These are phyloP conservation scores for Macaca fascicularis DNA, from an alignment of 2,113 vertebrate genomes.

Conservation along the genomic window T2T-MFA8v1.1 NC_088380.1:61758501-61759000, in stretches of 20 bases:
- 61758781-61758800: neutral
- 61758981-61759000: conserved; percentile 33
- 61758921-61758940: conserved; percentile 46
- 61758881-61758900: conserved; percentile 40
- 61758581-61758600: neutral
- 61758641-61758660: neutral
- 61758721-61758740: neutral
- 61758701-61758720: neutral
- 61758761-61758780: neutral
- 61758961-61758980: conserved; percentile 52
- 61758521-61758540: neutral
- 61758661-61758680: neutral
- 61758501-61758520: neutral
- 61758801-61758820: conserved; percentile 12
- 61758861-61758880: conserved; percentile 20
- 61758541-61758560: no score
- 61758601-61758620: neutral
- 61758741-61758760: neutral
- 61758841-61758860: conserved; percentile 39
- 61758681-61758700: neutral
- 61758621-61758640: neutral
- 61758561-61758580: neutral
- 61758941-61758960: conserved; percentile 13
- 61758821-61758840: conserved; percentile 35
- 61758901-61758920: conserved; percentile 9